Evolutionary conservation across 2,113 vertebrate genomes (phyloP).

Genomic region (Colius striatus): DNA sequence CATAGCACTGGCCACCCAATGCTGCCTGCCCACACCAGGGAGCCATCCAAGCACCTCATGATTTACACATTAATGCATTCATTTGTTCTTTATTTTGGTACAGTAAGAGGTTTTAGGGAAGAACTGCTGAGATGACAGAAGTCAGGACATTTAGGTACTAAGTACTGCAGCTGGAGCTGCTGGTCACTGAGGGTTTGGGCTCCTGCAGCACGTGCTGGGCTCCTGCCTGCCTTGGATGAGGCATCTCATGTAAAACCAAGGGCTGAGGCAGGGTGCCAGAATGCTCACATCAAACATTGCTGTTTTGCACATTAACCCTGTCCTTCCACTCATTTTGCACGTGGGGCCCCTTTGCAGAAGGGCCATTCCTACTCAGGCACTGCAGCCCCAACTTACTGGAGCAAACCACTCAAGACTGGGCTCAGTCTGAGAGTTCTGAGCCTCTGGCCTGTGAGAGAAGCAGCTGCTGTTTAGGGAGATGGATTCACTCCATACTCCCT

Average conservation of each 20-base stretch:
- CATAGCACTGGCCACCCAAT: fast-evolving
- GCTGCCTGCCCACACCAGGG: fast-evolving
- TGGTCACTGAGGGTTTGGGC: fast-evolving
- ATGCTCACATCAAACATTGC: too few relatives aligned
- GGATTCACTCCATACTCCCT: neutral
- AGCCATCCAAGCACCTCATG: neutral
- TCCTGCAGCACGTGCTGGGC: neutral
- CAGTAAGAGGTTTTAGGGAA: neutral
- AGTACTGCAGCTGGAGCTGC: neutral
- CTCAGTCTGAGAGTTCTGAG: neutral
- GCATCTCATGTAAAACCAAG: neutral
- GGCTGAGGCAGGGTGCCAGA: too few relatives aligned
- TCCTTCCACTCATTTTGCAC: fast-evolving
- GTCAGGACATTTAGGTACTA: neutral
- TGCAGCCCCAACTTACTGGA: fast-evolving
- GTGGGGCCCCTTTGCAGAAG: neutral
- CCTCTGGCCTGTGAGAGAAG: neutral
- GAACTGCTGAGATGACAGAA: neutral
- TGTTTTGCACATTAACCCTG: neutral
- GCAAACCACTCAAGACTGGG: neutral
- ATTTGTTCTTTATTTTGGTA: neutral
- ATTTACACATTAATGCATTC: neutral
- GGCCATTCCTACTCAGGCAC: neutral
- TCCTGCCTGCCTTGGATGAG: neutral
- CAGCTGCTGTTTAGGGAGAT: neutral